Base-by-base conservation (phyloP, 2,113 vertebrate genomes). In the Dendrocopos noguchii region DNA sequence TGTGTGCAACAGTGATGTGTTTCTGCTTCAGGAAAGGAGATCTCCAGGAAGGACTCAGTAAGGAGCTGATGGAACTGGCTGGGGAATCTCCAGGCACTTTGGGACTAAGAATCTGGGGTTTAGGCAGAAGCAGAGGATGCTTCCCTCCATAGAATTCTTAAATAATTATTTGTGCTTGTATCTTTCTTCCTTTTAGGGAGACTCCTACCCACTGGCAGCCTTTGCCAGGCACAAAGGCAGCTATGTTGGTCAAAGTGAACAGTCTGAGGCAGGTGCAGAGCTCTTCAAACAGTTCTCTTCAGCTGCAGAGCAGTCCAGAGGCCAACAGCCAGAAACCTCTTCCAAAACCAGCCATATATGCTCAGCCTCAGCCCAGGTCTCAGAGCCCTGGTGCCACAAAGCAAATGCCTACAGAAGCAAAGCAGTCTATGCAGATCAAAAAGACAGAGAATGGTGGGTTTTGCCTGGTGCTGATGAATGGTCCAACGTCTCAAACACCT, bases 181-280 rank as follows among this genome's bases (percentile, higher is more conserved):
- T 89, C 36, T 93, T 73, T 91, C 60, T 92, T 87, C 33, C 74
- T 96, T 95, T 72, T 91, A 98, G 98, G 80, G 98, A 98, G 68
- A 79, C 94, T 46, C 94, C 97, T 91, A 97, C 98, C 84, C 97
- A 97, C 79, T 98, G 98, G 98, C 98, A 99, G 95, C 98, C 98
- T 50, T 63, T 96, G 36, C 98, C 98, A 39, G 98, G 98, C 56
- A 98, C 98, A 0, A 99, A 98, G 96, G 98, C 98, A 68, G 97
- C 98, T 75, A 98, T 98, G 98, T 92, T 99, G 95, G 98, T 99
- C 87, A 99, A 99, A 95, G 98, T 99, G 75, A 98, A 98, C 95
- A 98, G 98, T 91, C 90, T 97, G 84, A 97, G 97, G 87, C 97
- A 90, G 90, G 95, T 97, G 12, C 94, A 97, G 53, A 86, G 82